Evolutionary conservation across 2,797 vertebrate species (phyloP).

Genomic region (Trematomus bernacchii): DNA sequence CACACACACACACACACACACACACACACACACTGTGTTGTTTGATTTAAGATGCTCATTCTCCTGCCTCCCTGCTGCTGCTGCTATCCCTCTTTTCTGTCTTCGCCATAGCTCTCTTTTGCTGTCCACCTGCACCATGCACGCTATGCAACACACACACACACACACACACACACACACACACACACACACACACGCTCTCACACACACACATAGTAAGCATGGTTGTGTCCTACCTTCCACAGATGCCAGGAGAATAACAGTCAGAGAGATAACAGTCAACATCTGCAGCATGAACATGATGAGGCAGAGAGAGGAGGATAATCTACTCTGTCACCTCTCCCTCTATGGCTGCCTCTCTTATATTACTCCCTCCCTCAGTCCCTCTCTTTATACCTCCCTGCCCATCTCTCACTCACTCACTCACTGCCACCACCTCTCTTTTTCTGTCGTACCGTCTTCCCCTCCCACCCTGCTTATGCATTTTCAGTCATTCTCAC

Average conservation of each 20-base stretch:
- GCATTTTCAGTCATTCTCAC: slow-evolving; percentile 71
- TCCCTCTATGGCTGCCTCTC: slow-evolving; percentile 84
- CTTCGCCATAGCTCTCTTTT: slow-evolving; percentile 73
- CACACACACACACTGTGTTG: slow-evolving; percentile 34
- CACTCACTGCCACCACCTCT: slow-evolving; percentile 79
- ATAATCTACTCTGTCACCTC: slow-evolving; percentile 86
- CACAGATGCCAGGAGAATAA: slow-evolving; percentile 82
- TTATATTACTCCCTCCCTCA: slow-evolving; percentile 85
- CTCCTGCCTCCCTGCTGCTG: slow-evolving; percentile 60
- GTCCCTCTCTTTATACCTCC: slow-evolving; percentile 84
- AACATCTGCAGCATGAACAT: slow-evolving; percentile 87
- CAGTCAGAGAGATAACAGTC: slow-evolving; percentile 83
- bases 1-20: too few relatives aligned
- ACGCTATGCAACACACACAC: slow-evolving; percentile 49
- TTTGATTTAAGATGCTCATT: slow-evolving; percentile 58
- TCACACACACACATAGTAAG: slow-evolving; percentile 53
- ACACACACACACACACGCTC: slow-evolving; percentile 30
- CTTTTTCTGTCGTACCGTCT: slow-evolving; percentile 70
- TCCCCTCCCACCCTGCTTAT: slow-evolving; percentile 76
- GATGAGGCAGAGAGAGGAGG: slow-evolving; percentile 80
- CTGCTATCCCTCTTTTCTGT: slow-evolving; percentile 63
- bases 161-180: slow-evolving; percentile 13
- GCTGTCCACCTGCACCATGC: slow-evolving; percentile 76
- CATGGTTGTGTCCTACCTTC: slow-evolving; percentile 84
- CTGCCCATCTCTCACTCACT: slow-evolving; percentile 81